A percentile compares a stretch with the other conserved stretches of the same genome.
Conservation (phyloP, 1,140 invertebrate species). For the Oncopeltus fasciatus region DNA sequence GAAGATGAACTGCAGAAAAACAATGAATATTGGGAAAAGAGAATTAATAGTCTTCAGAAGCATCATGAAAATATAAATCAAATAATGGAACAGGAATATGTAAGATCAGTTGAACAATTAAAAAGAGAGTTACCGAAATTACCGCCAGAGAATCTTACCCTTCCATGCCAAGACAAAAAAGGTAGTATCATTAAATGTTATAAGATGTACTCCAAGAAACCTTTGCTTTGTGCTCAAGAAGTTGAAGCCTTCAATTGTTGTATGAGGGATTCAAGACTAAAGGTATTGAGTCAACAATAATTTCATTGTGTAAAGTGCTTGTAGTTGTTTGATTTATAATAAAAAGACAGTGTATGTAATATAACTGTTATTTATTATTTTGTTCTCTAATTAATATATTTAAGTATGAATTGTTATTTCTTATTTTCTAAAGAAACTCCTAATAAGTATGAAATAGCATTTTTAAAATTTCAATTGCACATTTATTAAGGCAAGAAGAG, state of each 20-base stretch:
- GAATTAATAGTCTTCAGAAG: not conserved
- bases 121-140: not conserved
- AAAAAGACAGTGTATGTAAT: too few species aligned
- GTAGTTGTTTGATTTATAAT: too few species aligned
- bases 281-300: not conserved
- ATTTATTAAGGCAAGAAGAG: too few species aligned
- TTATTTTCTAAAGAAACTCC: too few species aligned
- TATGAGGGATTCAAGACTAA: not conserved
- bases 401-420: too few species aligned
- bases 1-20: slow-evolving; percentile 10
- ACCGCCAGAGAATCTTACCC: not conserved
- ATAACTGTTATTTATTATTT: too few species aligned
- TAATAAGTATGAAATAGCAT: too few species aligned
- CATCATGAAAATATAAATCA: not conserved
- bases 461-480: too few species aligned
- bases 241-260: slow-evolving; percentile 4
- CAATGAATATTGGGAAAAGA: slow-evolving; percentile 1
- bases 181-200: slow-evolving; percentile 1
- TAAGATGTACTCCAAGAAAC: not conserved
- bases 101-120: not conserved
- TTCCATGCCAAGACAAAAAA: slow-evolving; percentile 6
- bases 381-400: too few species aligned
- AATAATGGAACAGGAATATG: slow-evolving; percentile 7
- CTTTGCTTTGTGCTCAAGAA: slow-evolving; percentile 1
- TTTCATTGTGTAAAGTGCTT: too few species aligned